Evolutionary conservation across 2,888 invertebrate genomes (phyloP).

Genomic region (Mylabris sibirica): DNA sequence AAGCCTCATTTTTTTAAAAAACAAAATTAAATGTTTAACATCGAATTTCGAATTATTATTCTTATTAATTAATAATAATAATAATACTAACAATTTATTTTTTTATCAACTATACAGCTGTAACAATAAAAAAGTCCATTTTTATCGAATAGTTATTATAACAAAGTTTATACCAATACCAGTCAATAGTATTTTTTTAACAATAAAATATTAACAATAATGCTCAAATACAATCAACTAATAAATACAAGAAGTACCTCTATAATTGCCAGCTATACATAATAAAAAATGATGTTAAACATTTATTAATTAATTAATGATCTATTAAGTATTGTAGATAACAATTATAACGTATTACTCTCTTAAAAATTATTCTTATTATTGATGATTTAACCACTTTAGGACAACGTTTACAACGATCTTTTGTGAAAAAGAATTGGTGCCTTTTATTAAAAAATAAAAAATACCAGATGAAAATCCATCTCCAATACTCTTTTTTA

Average conservation of each 20-base stretch:
- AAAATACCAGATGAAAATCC: conserved; percentile 35
- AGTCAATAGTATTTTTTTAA: conserved; percentile 37
- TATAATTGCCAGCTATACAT: conserved; percentile 37
- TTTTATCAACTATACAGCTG: conserved; percentile 49
- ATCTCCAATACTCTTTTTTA: no score
- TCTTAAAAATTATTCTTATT: background rate
- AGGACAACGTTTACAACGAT: conserved; percentile 34
- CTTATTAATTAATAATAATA: background rate
- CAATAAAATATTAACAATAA: conserved; percentile 35
- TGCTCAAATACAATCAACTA: conserved; percentile 52
- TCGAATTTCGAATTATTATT: conserved; percentile 54
- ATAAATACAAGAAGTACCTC: conserved; percentile 45
- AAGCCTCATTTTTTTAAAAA: conserved; percentile 31
- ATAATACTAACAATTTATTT: conserved; percentile 49
- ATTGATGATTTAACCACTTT: conserved; percentile 23
- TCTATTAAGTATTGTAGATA: conserved; percentile 11
- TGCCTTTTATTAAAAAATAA: conserved; percentile 39
- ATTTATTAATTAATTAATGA: conserved; percentile 51
- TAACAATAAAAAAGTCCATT: conserved; percentile 14
- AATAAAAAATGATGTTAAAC: conserved; percentile 54
- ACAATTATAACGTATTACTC: background rate
- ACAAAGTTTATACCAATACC: conserved; percentile 15
- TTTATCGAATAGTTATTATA: background rate
- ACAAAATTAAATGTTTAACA: conserved; percentile 58
- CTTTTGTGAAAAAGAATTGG: conserved; percentile 33